Conservation (phyloP, 2,888 invertebrate species). For the Nematopogon swammerdamellus region DNA sequence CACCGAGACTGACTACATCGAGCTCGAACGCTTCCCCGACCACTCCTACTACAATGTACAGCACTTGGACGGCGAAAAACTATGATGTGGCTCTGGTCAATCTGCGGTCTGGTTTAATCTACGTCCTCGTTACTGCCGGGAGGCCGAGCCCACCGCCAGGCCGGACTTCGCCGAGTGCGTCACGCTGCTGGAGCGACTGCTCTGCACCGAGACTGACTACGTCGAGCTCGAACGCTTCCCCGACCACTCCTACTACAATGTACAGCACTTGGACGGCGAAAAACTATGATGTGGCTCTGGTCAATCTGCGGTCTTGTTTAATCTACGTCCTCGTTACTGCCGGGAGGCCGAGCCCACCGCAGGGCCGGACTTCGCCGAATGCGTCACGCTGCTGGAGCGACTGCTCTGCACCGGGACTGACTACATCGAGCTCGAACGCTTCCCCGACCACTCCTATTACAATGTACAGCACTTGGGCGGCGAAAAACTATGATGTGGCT, state of each 20-base stretch:
- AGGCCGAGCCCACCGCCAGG: conserved; percentile 68
- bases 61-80: conserved; percentile 80
- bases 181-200: conserved; percentile 73
- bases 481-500: conserved; percentile 57
- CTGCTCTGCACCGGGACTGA: conserved; percentile 87
- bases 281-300: conserved; percentile 39
- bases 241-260: conserved; percentile 89
- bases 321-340: conserved; percentile 50
- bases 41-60: conserved; percentile 89
- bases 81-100: conserved; percentile 17
- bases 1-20: conserved; percentile 91
- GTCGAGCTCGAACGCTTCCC: conserved; percentile 90
- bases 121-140: conserved; percentile 70
- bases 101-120: too few species aligned
- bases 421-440: conserved; percentile 88
- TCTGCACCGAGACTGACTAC: conserved; percentile 89
- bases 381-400: conserved; percentile 76
- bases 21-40: conserved; percentile 87
- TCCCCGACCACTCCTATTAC: conserved; percentile 91
- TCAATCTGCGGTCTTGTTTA: too few species aligned
- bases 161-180: conserved; percentile 85
- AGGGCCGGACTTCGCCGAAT: conserved; percentile 80
- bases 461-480: conserved; percentile 83
- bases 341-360: conserved; percentile 81
- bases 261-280: conserved; percentile 81